Base-by-base conservation (phyloP, 2,113 vertebrate genomes). In the Pungitius pungitius region DNA sequence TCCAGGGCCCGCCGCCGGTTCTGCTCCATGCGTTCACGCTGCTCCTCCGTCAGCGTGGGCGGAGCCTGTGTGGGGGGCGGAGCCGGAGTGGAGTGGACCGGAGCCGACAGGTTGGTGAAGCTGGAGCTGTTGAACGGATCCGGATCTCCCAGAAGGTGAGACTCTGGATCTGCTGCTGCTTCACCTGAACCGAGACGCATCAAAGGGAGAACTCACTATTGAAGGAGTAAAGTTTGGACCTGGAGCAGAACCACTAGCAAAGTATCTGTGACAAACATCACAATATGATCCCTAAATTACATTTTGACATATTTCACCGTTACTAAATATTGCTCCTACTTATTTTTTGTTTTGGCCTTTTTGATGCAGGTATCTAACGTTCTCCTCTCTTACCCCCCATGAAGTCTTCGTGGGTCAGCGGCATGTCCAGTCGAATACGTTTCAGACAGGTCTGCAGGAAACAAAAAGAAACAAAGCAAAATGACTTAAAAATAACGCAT, bases 361-460 rank as follows among this genome's bases (percentile, higher is more conserved):
- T n/a, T n/a, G n/a, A n/a, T n/a, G n/a, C n/a, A n/a, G n/a, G n/a
- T n/a, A n/a, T n/a, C n/a, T n/a, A n/a, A n/a, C n/a, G n/a, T n/a
- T n/a, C n/a, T n/a, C n/a, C n/a, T 66, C 30, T 52, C 90, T 88
- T 84, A 92, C 95, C 94, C 71, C 71, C 90, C 39, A 82, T 63
- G 20, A 94, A 99, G 59, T 99, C 97, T 45, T 98, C 95, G 17
- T 96, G 95, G 40, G 93, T 81, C 88, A 99, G 82, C 12, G 97
- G 97, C 82, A 99, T 95, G 87, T 99, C 97, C 78, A 99, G 93
- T 40, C 98, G 94, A 82, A 99, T 99, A 88, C 95, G 88, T 87
- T 99, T 99, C 15, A 99, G 94, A 88, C 97, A 99, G 2, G 96
- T 97, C 98, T 99, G 87, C 35, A 43, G 74, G 14, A 72, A 81